Percentiles rank a stretch among this genome's conserved stretches.
These are phyloP conservation scores for Carpatolechia fugitivella DNA, from an alignment of 2,888 invertebrate species.

Conservation along the genomic window DNA sequence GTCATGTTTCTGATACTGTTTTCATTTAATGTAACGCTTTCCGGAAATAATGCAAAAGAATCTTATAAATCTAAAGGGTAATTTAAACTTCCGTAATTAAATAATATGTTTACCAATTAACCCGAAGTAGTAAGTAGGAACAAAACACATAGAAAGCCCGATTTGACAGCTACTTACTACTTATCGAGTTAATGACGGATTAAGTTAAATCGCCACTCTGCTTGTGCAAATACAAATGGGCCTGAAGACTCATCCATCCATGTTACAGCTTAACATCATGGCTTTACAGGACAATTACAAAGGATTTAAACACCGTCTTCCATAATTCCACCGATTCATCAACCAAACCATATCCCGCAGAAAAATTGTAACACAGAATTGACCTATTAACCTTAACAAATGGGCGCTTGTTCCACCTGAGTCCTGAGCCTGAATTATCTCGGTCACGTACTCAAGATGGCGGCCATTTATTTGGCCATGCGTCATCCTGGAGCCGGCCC, in stretches of 20 bases:
- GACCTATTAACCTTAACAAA: slow-evolving; percentile 41
- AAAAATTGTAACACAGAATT: slow-evolving; percentile 28
- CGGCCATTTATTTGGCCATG: slow-evolving; percentile 56
- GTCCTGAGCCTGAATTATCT: slow-evolving; percentile 29
- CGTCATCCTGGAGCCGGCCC: slow-evolving; percentile 60
- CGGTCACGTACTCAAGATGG: slow-evolving; percentile 58
- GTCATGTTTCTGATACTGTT: not conserved
- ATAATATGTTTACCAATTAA: not conserved
- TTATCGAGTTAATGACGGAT: not conserved
- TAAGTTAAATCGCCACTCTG: too few species aligned
- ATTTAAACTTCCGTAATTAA: not conserved
- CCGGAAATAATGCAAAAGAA: not conserved
- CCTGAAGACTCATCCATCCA: too few species aligned
- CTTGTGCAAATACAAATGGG: too few species aligned
- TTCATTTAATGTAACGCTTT: not conserved
- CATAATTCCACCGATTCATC: too few species aligned
- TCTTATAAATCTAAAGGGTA: not conserved
- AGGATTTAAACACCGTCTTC: too few species aligned
- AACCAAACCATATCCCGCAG: not conserved
- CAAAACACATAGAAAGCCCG: not conserved
- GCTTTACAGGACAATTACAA: too few species aligned
- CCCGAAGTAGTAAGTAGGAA: not conserved
- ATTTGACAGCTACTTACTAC: not conserved
- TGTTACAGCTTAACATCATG: too few species aligned
- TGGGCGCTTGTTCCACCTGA: slow-evolving; percentile 48